Base-by-base conservation (phyloP, 2,888 invertebrate species). In the Cactoblastis cactorum region DNA sequence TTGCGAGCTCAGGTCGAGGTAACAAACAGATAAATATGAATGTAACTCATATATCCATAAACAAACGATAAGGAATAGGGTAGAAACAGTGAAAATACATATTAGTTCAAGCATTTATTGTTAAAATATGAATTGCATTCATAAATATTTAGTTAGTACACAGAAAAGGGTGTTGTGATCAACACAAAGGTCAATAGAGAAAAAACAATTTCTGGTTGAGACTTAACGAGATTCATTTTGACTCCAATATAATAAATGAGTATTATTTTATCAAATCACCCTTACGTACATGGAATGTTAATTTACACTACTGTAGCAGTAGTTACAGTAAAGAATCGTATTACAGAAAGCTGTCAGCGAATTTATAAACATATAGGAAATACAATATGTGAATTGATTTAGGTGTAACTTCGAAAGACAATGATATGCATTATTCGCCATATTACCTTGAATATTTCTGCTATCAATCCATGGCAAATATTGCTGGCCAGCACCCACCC, bases 51-150 rank as follows among this genome's bases (percentile, higher is more conserved):
- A 82, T 80, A 74, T 50, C 65, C 50, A 55, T 60, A 68, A 65
- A 69, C 67, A 65, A 69, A 62, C 62, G 58, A 57, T 65, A 66
- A 74, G 64, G 62, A 52, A 49, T 19, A 53, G 57, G 62, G 62
- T 66, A 32, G 5, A 61, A n/a, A 59, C 57, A 70, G 74, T 65
- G 69, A 75, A 85, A 82, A 83, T 74, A 77, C 75, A 69, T 58
- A 60, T 61, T 63, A 65, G 63, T 80, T 76, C 65, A 84, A 86
- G 80, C 83, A 58, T 86, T 84, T 87, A 83, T 84, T 83, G 45
- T 53, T 66, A 78, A n/a, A 37, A 85, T 86, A 88, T 88, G 88
- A 89, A 87, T 88, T 88, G 81, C 87, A 89, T 89, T 86, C 88
- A 88, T 79, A 82, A 32, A 49, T 53, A 51, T 48, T n/a, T n/a